These are phyloP conservation scores for Cervus canadensis DNA, from an alignment of 2,113 vertebrate species.

Conservation along the genomic window DNA sequence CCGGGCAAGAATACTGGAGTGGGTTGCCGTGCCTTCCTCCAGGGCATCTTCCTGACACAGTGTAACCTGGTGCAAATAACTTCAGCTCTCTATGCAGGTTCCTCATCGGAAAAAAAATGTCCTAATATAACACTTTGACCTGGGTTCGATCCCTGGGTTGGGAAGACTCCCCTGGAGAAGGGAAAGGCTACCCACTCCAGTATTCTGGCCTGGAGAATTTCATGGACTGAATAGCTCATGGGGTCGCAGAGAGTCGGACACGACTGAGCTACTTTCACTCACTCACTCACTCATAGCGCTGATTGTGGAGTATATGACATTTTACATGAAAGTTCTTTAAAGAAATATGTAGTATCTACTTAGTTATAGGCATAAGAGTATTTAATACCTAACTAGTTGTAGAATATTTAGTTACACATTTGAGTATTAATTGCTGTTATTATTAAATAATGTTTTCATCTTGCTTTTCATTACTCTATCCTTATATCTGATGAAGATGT, in stretches of 20 bases:
- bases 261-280: not conserved
- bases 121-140: not conserved
- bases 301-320: not conserved
- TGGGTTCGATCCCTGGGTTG: not conserved
- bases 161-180: not conserved
- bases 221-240: not conserved
- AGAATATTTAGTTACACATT: not conserved
- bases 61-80: not conserved
- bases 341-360: not conserved
- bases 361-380: not conserved
- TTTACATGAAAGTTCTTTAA: not conserved
- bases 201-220: not conserved
- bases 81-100: not conserved
- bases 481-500: not conserved
- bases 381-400: not conserved
- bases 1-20: not conserved
- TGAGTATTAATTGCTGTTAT: not conserved
- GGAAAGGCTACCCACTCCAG: not conserved
- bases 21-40: not conserved
- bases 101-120: not conserved
- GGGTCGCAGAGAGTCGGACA: not conserved
- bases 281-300: not conserved
- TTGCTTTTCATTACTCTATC: not conserved
- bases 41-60: not conserved
- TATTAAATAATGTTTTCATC: not conserved